phyloP scores from a whole-genome alignment of 2,888 invertebrate genomes.

The Dinocampus coccinellae region DNA sequence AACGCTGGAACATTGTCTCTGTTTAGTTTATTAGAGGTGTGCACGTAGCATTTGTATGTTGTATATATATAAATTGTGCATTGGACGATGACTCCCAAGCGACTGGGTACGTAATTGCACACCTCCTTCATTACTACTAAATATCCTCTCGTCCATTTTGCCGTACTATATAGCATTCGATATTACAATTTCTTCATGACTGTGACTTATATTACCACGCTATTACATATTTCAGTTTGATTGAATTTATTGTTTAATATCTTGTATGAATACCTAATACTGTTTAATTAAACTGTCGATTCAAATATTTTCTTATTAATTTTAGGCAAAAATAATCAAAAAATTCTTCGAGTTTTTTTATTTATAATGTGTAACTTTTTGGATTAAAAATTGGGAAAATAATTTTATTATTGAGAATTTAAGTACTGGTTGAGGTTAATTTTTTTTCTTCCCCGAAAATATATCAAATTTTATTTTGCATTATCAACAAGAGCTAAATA shows the following conservation, averaged over 20 bases:
- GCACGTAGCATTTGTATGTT: slow-evolving; percentile 26
- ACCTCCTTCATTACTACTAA: slow-evolving; percentile 47
- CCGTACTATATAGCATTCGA: slow-evolving; percentile 19
- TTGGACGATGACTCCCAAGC: slow-evolving; percentile 44
- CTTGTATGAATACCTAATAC: neutral
- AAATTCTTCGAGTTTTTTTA: no score
- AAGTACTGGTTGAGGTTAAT: no score
- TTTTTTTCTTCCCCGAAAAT: no score
- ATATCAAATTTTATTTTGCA: no score
- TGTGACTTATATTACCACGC: neutral
- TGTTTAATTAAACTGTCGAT: neutral
- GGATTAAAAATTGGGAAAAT: no score
- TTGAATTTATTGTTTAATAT: neutral
- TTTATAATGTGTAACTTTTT: no score
- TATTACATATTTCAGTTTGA: neutral
- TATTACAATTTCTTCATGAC: neutral
- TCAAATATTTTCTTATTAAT: neutral
- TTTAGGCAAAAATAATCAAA: no score
- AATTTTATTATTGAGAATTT: no score
- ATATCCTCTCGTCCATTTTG: slow-evolving; percentile 37
- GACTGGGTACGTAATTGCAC: slow-evolving; percentile 45
- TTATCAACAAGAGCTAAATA: no score
- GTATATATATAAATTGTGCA: slow-evolving; percentile 37
- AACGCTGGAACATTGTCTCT: slow-evolving; percentile 40
- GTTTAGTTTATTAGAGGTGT: slow-evolving; percentile 43